Percentiles rank a stretch among this genome's conserved stretches.
Conservation (phyloP, 2,888 invertebrate species). For the Sericinus montela region DNA sequence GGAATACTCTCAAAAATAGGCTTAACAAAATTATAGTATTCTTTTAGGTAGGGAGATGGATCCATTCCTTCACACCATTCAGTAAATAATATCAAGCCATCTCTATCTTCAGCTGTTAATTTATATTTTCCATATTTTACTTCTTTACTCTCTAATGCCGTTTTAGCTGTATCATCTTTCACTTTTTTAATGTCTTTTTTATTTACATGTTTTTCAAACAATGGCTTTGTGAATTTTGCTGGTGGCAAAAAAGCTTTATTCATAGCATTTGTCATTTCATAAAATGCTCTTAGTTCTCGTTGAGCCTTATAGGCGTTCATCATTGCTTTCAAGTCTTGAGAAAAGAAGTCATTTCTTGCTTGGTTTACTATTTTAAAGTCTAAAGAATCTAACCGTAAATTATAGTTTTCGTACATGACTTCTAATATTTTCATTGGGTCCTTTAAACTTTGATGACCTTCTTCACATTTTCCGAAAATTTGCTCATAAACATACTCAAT, state of each 20-base stretch:
- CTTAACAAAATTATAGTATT: constrained; percentile 54
- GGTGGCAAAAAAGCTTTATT: constrained; percentile 67
- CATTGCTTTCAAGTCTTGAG: constrained; percentile 68
- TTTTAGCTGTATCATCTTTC: constrained; percentile 39
- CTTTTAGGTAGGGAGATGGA: constrained; percentile 52
- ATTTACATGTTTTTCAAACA: constrained; percentile 53
- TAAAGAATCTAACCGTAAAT: constrained; percentile 59
- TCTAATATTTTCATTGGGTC: constrained; percentile 72
- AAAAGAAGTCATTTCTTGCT: constrained; percentile 61
- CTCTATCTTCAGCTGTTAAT: constrained; percentile 52
- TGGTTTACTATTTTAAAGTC: constrained; percentile 66
- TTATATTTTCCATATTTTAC: constrained; percentile 44
- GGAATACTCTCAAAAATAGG: constrained; percentile 49
- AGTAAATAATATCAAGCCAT: constrained; percentile 58
- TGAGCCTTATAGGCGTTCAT: constrained; percentile 60
- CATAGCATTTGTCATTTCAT: constrained; percentile 68
- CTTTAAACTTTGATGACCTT: constrained; percentile 60
- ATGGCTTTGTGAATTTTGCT: constrained; percentile 45
- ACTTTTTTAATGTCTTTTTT: constrained; percentile 44
- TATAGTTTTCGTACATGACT: constrained; percentile 68
- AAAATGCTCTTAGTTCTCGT: constrained; percentile 60
- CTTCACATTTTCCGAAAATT: constrained; percentile 68
- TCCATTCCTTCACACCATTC: constrained; percentile 68
- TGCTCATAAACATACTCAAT: constrained; percentile 71
- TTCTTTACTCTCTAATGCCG: constrained; percentile 32